Conservation (phyloP, 2,113 vertebrate species). For the Aegithalos caudatus region DNA sequence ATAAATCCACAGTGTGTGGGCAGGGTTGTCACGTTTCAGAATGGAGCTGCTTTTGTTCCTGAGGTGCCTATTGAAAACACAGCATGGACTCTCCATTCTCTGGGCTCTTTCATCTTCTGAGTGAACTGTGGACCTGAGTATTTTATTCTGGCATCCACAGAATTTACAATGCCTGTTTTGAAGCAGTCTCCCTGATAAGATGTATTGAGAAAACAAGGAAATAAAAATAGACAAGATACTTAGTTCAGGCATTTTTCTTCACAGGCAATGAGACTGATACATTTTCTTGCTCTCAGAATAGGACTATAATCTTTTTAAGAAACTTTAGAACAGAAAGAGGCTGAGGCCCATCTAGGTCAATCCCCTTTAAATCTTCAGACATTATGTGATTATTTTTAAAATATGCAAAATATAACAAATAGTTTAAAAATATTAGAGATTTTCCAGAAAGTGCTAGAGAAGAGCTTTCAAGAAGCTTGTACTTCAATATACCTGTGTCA, state of each 20-base stretch:
- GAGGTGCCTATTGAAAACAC: not conserved
- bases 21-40: conserved; percentile 31
- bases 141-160: conserved; percentile 41
- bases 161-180: conserved; percentile 60
- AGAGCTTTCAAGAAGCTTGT: not conserved
- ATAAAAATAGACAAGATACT: conserved; percentile 49
- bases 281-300: conserved; percentile 13
- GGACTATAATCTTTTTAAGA: conserved; percentile 41
- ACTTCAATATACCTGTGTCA: not conserved
- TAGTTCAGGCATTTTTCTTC: conserved; percentile 55
- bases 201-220: conserved; percentile 56
- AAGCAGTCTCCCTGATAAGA: conserved; percentile 36
- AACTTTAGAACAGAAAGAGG: conserved; percentile 19
- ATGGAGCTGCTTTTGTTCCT: conserved; percentile 29
- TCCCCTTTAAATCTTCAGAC: conserved; percentile 12
- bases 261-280: not conserved
- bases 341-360: conserved; percentile 24
- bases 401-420: conserved; percentile 21
- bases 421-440: not conserved
- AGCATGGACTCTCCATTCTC: conserved; percentile 25
- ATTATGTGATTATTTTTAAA: conserved; percentile 23
- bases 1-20: not conserved
- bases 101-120: conserved; percentile 54
- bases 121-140: conserved; percentile 31
- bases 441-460: not conserved